These are phyloP conservation scores for Emydura subglobosa DNA, from an alignment of 2,113 vertebrate species.

Conservation along the genomic window DNA sequence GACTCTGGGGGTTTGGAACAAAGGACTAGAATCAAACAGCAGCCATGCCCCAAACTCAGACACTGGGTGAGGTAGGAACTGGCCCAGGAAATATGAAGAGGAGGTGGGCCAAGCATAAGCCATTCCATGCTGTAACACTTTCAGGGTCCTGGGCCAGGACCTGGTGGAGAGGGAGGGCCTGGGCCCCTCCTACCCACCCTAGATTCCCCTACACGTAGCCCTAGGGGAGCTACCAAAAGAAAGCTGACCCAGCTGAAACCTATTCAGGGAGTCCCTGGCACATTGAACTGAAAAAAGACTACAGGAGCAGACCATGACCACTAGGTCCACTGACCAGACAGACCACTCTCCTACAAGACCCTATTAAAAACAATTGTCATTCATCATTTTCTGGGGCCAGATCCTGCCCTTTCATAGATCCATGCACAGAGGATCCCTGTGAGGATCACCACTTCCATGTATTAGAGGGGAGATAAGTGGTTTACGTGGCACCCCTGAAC, in stretches of 20 bases:
- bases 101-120: too few relatives aligned
- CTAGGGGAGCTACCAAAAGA: neutral
- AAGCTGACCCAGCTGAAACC: neutral
- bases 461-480: neutral
- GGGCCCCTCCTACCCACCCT: too few relatives aligned
- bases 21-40: too few relatives aligned
- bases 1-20: too few relatives aligned
- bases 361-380: neutral
- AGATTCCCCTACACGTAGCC: neutral
- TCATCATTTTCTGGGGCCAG: neutral
- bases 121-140: too few relatives aligned
- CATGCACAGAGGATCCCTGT: neutral
- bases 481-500: neutral
- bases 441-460: neutral
- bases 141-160: too few relatives aligned
- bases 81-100: too few relatives aligned
- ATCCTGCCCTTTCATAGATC: neutral
- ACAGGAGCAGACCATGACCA: neutral
- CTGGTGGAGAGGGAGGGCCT: too few relatives aligned
- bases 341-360: neutral
- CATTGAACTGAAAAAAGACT: neutral
- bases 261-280: neutral
- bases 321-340: neutral
- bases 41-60: too few relatives aligned
- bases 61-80: too few relatives aligned